Evolutionary conservation across 2,797 vertebrate species (phyloP).

Genomic region (Carapus acus): DNA sequence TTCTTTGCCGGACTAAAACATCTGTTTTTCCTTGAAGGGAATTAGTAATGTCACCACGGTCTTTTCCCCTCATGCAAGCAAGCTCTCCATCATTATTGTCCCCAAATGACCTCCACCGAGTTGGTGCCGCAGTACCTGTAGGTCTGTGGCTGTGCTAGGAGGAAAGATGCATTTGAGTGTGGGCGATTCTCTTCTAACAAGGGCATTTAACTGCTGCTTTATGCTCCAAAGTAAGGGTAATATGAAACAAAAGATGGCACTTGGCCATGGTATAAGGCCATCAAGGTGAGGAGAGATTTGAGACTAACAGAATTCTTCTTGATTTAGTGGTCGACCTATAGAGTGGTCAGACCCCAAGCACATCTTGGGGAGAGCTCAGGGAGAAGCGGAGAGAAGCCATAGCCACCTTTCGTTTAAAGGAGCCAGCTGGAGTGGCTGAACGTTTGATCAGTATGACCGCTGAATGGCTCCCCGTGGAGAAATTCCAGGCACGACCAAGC

Average conservation of each 20-base stretch:
- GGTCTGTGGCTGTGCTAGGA: background rate
- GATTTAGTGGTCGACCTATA: background rate
- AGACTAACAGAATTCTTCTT: background rate
- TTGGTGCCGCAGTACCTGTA: background rate
- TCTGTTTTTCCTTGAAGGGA: background rate
- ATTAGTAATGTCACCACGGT: background rate
- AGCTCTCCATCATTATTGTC: background rate
- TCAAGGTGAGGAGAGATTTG: background rate
- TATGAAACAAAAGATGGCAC: background rate
- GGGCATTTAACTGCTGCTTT: background rate
- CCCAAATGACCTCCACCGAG: background rate
- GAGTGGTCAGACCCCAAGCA: background rate
- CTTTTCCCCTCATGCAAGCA: background rate
- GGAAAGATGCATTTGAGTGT: background rate
- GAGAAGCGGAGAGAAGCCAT: background rate
- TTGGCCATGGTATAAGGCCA: background rate
- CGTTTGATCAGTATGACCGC: slow-evolving; percentile 13
- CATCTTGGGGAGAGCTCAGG: background rate
- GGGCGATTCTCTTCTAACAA: background rate
- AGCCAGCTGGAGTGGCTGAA: slow-evolving; percentile 5
- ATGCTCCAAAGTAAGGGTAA: background rate
- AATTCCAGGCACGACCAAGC: slow-evolving; percentile 17
- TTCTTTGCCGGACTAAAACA: no score
- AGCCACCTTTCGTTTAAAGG: slow-evolving; percentile 2
- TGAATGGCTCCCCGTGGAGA: slow-evolving; percentile 10